These are phyloP conservation scores for Tribolium freemani DNA, from an alignment of 2,888 invertebrate genomes.

Conservation along the genomic window DNA sequence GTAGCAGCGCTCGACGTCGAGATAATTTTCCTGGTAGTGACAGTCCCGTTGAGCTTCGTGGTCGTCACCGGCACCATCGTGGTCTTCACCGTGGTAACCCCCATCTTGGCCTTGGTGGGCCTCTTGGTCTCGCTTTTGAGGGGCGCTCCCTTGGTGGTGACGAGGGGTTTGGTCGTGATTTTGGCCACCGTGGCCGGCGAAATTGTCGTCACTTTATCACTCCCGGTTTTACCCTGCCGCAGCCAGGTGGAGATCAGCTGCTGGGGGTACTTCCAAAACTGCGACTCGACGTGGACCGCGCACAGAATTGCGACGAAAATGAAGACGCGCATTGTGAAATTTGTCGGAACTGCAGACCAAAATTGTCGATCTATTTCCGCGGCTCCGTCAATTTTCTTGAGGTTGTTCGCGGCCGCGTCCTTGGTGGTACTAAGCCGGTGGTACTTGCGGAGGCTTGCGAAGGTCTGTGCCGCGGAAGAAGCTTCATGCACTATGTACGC, in stretches of 20 bases:
- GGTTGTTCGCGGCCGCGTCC: constrained; percentile 56
- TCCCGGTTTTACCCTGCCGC: constrained; percentile 60
- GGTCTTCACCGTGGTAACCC: not conserved
- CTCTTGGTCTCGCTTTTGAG: constrained; percentile 56
- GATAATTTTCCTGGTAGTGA: constrained; percentile 46
- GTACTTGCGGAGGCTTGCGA: constrained; percentile 63
- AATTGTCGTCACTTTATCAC: constrained; percentile 47
- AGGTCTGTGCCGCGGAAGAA: constrained; percentile 64
- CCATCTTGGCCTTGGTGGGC: constrained; percentile 54
- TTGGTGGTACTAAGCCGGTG: constrained; percentile 56
- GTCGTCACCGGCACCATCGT: constrained; percentile 14
- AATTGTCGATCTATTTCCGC: constrained; percentile 49
- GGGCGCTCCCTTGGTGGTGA: constrained; percentile 22
- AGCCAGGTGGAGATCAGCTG: constrained; percentile 60
- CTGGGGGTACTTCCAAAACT: constrained; percentile 63
- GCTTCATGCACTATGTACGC: constrained; percentile 63
- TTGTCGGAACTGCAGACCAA: constrained; percentile 50
- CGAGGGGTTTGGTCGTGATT: constrained; percentile 41
- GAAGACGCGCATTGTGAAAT: constrained; percentile 55
- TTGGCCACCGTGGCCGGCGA: constrained; percentile 34
- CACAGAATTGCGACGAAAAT: constrained; percentile 57
- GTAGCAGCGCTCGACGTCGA: constrained; percentile 29
- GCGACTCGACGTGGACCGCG: constrained; percentile 58
- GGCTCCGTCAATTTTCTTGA: constrained; percentile 48
- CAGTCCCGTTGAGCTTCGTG: constrained; percentile 21